Base-by-base conservation (phyloP, 2,797 vertebrate genomes). In the Eurystomus glaucurus region DNA sequence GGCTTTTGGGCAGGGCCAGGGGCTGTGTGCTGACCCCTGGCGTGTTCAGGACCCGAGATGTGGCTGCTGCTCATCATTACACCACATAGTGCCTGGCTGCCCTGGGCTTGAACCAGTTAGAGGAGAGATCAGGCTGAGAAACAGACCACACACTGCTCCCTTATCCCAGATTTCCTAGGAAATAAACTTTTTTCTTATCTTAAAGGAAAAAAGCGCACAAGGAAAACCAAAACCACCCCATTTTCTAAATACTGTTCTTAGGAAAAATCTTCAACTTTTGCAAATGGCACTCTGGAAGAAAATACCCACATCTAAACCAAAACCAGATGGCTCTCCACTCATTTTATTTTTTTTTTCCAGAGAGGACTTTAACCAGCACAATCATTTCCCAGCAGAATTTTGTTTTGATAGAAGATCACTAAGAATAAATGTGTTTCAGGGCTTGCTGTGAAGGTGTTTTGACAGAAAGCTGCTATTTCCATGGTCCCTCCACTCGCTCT, bases 321-420 rank as follows among this genome's bases (percentile, higher is more conserved):
- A 94, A 83, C 19, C 82, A 94, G 90, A 91, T 93, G 91, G 94
- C 70, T 91, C 71, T 62, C 35, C 12, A 26, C 69, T 83, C 65
- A 7, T 37, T 37, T 37, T 37, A 5, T 16, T 39, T 43, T 43
- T 64, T 87, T 95, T 93, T 93, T 94, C 54, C 75, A 85, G 78
- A 26, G 55, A 91, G 78, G 87, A 83, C 93, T 96, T 90, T 35
- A 94, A 96, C 87, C 90, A 96, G 91, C 82, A 82, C 22, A 2
- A 94, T 90, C 68, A 37, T 55, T 94, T 91, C 95, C 93, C 82
- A 89, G 87, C 22, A 50, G 90, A 94, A 91, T 93, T 94, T 70
- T 93, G 55, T 74, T 95, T 91, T 95, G 90, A 95, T 93, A 91
- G 75, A 88, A 86, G 82, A 77, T 76, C 10, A 3, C 94, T 93